Evolutionary conservation across 2,113 vertebrate species (phyloP).

Genomic region (Tragelaphus strepsiceros): DNA sequence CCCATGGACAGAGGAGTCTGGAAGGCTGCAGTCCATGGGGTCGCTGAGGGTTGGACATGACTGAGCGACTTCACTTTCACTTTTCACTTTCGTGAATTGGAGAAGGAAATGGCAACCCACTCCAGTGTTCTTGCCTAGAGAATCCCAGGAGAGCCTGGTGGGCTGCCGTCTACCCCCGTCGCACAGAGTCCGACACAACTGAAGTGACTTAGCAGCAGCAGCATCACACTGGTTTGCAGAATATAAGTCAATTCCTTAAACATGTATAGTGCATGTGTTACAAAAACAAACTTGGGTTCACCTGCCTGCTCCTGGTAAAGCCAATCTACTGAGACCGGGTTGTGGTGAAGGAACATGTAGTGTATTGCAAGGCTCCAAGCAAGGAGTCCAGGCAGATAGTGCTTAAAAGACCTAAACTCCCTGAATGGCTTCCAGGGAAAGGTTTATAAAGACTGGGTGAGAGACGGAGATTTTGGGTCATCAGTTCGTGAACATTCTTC

Average conservation of each 20-base stretch:
- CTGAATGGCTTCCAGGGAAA: neutral
- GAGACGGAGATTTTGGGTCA: neutral
- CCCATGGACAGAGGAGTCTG: too few species aligned
- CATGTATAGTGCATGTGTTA: neutral
- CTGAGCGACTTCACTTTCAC: too few species aligned
- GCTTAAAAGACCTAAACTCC: neutral
- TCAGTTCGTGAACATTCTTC: neutral
- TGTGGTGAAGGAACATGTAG: neutral
- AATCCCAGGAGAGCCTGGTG: too few species aligned
- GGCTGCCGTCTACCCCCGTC: rapidly evolving
- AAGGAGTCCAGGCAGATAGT: neutral
- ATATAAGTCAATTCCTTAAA: neutral
- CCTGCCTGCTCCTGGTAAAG: neutral
- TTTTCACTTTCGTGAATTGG: too few species aligned
- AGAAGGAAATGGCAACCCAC: too few species aligned
- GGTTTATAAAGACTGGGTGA: neutral
- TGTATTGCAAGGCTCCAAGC: neutral
- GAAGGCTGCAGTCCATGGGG: too few species aligned
- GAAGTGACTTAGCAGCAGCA: too few species aligned
- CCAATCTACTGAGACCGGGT: neutral
- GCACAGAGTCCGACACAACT: too few species aligned
- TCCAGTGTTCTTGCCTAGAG: too few species aligned
- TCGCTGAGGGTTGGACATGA: too few species aligned
- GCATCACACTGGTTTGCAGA: neutral
- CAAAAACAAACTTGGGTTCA: neutral